Percentiles rank a stretch among this genome's conserved stretches.
Evolutionary conservation across 64 coral and sea anemone genomes (phyloP).

Genomic region (Pocillopora verrucosa): DNA sequence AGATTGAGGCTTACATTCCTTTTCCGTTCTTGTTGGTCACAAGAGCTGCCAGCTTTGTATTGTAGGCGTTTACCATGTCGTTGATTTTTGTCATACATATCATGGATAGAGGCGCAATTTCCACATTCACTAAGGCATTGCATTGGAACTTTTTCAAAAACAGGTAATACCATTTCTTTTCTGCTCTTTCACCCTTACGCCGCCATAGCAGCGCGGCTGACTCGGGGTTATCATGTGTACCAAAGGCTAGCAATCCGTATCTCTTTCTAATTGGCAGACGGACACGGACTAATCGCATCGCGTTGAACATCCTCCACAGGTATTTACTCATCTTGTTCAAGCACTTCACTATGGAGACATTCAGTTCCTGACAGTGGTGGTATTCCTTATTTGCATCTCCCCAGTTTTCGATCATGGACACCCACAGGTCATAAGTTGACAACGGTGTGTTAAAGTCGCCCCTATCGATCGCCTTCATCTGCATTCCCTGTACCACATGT

Average conservation of each 20-base stretch:
- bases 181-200: background rate
- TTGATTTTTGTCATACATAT: no score
- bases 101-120: no score
- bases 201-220: no score
- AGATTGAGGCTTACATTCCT: no score
- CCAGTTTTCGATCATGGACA: slow-evolving; percentile 79
- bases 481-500: slow-evolving; percentile 54
- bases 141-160: no score
- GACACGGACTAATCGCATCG: background rate
- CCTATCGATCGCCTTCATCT: slow-evolving; percentile 5
- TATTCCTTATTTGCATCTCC: slow-evolving; percentile 71
- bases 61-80: no score
- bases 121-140: no score
- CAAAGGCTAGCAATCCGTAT: no score
- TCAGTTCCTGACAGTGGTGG: slow-evolving; percentile 40
- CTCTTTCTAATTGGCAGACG: background rate
- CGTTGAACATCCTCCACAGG: slow-evolving; percentile 51
- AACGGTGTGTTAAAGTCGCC: background rate
- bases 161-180: no score
- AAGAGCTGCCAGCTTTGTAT: no score
- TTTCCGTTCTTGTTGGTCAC: no score
- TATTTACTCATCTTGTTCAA: slow-evolving; percentile 78
- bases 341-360: slow-evolving; percentile 22
- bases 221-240: no score
- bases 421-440: slow-evolving; percentile 62